Percentiles rank a stretch among this genome's conserved stretches.
phyloP scores from a whole-genome alignment of 1,140 invertebrate species.

The Polyergus mexicanus region DNA sequence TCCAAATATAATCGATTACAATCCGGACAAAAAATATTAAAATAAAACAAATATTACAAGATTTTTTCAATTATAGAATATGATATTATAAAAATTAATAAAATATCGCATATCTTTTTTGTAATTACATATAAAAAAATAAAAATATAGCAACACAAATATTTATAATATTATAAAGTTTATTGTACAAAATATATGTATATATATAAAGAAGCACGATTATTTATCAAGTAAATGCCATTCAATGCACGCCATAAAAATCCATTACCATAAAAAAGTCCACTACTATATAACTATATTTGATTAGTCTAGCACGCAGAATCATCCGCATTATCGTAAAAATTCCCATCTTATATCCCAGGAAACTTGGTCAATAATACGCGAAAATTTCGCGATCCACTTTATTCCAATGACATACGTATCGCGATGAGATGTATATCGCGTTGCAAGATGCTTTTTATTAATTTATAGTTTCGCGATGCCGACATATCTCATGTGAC shows the following conservation, averaged over 20 bases:
- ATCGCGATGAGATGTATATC: not conserved
- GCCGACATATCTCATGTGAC: constrained; percentile 8
- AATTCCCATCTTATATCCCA: not conserved
- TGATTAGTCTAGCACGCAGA: constrained; percentile 5
- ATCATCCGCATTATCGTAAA: not conserved
- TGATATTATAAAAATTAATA: constrained; percentile 8
- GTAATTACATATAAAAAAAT: not conserved
- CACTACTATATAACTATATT: not conserved
- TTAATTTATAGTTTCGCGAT: constrained; percentile 28
- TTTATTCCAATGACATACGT: constrained; percentile 5
- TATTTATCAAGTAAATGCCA: not conserved
- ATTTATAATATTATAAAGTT: not conserved
- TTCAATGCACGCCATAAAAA: not conserved
- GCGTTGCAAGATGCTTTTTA: constrained; percentile 1
- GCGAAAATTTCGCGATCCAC: not conserved
- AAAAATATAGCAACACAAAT: not conserved
- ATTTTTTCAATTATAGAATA: constrained; percentile 13
- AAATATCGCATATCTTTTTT: constrained; percentile 26
- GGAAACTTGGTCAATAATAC: constrained; percentile 22
- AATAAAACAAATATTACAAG: not conserved
- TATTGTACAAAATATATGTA: not conserved
- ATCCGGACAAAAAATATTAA: not conserved
- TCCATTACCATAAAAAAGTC: not conserved
- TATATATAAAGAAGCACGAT: not conserved
- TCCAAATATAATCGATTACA: not conserved